Conservation (phyloP, 2,113 vertebrate species). For the Columba janthina region DNA sequence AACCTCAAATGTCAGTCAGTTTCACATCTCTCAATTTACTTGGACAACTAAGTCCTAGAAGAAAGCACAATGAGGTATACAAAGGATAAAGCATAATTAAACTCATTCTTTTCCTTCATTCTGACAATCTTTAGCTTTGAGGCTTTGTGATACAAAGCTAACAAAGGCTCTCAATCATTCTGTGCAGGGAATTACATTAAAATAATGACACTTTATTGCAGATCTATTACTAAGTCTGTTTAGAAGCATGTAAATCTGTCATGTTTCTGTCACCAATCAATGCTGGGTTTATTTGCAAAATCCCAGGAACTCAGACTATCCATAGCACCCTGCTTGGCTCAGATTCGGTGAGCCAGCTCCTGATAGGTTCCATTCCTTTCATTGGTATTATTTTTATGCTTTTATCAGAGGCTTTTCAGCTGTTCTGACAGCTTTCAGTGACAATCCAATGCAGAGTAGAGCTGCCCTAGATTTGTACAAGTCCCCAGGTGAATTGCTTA, state of each 20-base stretch:
- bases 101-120: background rate
- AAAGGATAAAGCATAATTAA: background rate
- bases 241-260: background rate
- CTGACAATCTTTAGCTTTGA: background rate
- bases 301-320: background rate
- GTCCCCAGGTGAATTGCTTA: background rate
- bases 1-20: background rate
- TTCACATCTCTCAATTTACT: background rate
- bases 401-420: background rate
- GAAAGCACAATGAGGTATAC: background rate
- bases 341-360: background rate
- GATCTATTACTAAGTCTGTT: background rate
- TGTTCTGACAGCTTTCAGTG: background rate
- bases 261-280: fast-evolving
- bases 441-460: background rate
- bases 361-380: background rate
- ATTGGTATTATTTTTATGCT: background rate
- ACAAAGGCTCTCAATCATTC: background rate
- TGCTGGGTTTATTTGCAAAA: background rate
- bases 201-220: background rate
- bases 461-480: background rate
- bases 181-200: background rate
- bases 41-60: background rate
- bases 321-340: background rate
- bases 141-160: background rate